Evolutionary conservation across 2,797 vertebrate genomes (phyloP).

Genomic region (Aselliscus stoliczkanus): DNA sequence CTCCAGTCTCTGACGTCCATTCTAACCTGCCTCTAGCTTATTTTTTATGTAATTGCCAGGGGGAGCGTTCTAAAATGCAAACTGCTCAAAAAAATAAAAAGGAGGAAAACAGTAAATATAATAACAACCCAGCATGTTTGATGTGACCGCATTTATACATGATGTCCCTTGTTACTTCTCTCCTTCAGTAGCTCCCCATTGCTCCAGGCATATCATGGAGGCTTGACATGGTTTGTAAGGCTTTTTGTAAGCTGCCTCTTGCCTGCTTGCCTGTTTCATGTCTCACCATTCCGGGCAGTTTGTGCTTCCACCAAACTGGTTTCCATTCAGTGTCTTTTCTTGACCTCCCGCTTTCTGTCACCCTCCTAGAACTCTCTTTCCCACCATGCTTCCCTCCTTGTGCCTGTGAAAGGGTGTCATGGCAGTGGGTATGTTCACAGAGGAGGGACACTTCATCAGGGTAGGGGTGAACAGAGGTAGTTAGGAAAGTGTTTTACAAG

Average conservation of each 20-base stretch:
- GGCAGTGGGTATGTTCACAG: neutral
- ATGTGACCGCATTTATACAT: neutral
- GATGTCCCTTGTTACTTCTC: neutral
- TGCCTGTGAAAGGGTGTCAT: neutral
- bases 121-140: neutral
- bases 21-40: neutral
- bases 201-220: neutral
- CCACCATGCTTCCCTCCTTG: neutral
- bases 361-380: neutral
- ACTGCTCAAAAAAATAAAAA: neutral
- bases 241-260: neutral
- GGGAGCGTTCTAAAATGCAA: neutral
- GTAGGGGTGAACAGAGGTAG: neutral
- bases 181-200: neutral
- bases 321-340: neutral
- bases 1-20: neutral
- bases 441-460: neutral
- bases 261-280: neutral
- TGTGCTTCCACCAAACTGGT: neutral
- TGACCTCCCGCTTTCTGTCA: neutral
- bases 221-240: neutral
- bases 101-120: neutral
- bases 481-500: neutral
- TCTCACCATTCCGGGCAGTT: neutral
- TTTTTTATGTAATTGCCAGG: neutral